Evolutionary conservation across 2,113 vertebrate species (phyloP).

Genomic region (Eolophus roseicapilla): DNA sequence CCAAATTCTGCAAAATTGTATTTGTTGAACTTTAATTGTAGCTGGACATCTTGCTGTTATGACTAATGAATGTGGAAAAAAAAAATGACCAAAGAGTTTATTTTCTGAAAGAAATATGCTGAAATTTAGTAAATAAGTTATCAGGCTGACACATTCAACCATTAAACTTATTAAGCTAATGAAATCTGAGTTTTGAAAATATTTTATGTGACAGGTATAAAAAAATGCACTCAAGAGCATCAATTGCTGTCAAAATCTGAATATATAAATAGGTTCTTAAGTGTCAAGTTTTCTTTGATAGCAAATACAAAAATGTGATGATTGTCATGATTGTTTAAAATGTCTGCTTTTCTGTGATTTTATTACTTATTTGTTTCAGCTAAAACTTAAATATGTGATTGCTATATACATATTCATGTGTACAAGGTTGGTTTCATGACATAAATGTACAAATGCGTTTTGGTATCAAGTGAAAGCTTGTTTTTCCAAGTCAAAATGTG

Average conservation of each 20-base stretch:
- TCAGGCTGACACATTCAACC: background rate
- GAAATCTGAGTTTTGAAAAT: background rate
- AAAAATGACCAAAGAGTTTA: background rate
- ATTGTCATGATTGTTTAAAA: background rate
- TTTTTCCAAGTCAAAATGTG: background rate
- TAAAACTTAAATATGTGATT: background rate
- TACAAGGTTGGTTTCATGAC: background rate
- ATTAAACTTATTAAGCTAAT: background rate
- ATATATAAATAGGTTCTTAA: background rate
- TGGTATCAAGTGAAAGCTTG: background rate
- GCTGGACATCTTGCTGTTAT: background rate
- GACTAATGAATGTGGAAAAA: background rate
- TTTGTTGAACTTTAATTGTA: background rate
- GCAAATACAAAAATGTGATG: background rate
- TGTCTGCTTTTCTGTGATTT: background rate
- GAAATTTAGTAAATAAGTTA: background rate
- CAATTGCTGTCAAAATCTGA: background rate
- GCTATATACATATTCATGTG: background rate
- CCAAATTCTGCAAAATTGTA: background rate
- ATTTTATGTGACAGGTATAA: background rate
- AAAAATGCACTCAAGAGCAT: background rate
- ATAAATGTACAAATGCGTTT: background rate
- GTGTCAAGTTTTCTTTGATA: background rate
- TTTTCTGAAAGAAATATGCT: background rate
- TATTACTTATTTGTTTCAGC: background rate